These are phyloP conservation scores for Tylochromis polylepis DNA, from an alignment of 2,113 vertebrate species.

Conservation along the genomic window DNA sequence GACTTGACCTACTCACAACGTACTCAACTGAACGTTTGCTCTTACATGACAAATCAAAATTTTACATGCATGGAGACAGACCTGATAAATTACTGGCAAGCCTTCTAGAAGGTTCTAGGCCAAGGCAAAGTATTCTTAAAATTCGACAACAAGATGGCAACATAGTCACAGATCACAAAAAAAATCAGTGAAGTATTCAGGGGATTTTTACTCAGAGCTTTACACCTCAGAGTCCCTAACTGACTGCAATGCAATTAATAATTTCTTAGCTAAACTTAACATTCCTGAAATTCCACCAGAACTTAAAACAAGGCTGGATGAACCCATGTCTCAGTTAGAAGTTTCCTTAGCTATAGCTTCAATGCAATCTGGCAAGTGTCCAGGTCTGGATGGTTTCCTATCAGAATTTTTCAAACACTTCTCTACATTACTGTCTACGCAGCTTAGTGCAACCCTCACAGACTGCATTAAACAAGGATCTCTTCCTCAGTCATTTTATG, in stretches of 20 bases:
- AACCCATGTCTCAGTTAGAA: neutral
- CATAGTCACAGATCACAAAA: neutral
- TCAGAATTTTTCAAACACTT: neutral
- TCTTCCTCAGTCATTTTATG: neutral
- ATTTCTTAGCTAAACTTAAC: neutral
- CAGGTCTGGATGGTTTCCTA: neutral
- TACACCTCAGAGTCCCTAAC: neutral
- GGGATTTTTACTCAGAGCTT: neutral
- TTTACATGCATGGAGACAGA: neutral
- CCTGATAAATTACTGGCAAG: neutral
- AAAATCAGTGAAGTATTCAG: neutral
- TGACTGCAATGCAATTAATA: neutral
- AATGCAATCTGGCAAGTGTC: neutral
- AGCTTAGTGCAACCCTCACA: neutral
- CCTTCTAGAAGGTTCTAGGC: neutral
- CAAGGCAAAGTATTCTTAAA: neutral
- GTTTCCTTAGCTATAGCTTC: neutral
- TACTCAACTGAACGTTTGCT: neutral
- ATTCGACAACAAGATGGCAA: neutral
- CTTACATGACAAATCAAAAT: neutral
- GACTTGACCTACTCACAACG: neutral
- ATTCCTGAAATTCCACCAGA: neutral
- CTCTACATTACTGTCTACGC: neutral
- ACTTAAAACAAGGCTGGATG: neutral
- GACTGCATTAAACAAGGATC: neutral